phyloP scores from a whole-genome alignment of 2,113 vertebrate genomes.

The Ammodytes marinus region DNA sequence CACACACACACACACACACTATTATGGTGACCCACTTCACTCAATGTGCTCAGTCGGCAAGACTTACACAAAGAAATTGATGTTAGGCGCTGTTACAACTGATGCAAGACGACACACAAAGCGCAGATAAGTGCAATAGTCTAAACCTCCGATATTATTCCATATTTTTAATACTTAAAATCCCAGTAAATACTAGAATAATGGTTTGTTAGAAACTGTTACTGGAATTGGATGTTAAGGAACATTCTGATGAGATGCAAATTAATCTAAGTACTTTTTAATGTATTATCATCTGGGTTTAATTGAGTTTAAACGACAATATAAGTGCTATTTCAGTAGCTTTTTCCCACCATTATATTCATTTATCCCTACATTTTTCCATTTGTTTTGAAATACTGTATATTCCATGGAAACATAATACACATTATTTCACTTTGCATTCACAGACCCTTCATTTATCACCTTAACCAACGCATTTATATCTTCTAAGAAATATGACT shows the following conservation, averaged over 20 bases:
- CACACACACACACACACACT: conserved; percentile 22
- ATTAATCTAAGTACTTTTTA: not conserved
- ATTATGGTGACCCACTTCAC: conserved; percentile 66
- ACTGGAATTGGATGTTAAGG: not conserved
- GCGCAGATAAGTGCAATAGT: not conserved
- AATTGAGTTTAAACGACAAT: not conserved
- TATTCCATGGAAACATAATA: not conserved
- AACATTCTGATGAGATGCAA: not conserved
- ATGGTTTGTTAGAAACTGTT: not conserved
- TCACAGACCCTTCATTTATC: not conserved
- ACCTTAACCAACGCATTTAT: not conserved
- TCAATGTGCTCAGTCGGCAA: conserved; percentile 48
- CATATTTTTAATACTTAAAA: not conserved
- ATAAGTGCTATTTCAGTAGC: not conserved
- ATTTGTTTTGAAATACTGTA: not conserved
- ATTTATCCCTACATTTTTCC: not conserved
- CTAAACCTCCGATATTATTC: not conserved
- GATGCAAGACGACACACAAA: conserved; percentile 1
- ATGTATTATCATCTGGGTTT: not conserved
- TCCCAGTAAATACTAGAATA: not conserved
- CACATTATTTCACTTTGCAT: not conserved
- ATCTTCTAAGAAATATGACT: not conserved
- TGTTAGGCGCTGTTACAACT: conserved; percentile 10
- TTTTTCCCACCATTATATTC: not conserved
- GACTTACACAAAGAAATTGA: conserved; percentile 39